These are phyloP conservation scores for Meandrina meandrites DNA, from an alignment of 92 coral and sea anemone species.

Conservation along the genomic window DNA sequence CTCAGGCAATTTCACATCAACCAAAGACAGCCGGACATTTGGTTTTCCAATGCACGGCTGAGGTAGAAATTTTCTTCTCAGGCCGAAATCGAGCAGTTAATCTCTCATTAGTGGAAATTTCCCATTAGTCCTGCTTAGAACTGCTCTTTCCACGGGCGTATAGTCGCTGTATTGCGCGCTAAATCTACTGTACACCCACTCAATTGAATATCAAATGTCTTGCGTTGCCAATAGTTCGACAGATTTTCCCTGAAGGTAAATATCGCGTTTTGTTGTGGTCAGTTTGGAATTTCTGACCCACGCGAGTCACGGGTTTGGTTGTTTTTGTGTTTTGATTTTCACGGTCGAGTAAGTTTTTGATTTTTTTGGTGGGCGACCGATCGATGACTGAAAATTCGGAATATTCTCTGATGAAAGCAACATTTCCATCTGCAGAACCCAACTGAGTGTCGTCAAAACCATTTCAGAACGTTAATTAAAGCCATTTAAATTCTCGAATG, in stretches of 20 bases:
- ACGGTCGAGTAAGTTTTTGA: slow-evolving; percentile 40
- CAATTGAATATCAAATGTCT: slow-evolving; percentile 9
- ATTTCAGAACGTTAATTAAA: neutral
- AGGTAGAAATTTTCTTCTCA: neutral
- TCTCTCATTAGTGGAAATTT: neutral
- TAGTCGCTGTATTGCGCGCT: neutral
- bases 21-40: neutral
- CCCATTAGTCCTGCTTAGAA: neutral
- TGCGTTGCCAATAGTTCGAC: neutral
- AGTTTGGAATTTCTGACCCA: slow-evolving; percentile 21
- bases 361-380: neutral
- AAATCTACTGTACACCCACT: slow-evolving; percentile 18
- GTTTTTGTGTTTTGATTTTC: slow-evolving; percentile 40
- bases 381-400: slow-evolving; percentile 22
- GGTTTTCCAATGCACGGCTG: neutral
- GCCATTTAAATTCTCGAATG: neutral
- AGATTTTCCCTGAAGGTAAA: slow-evolving; percentile 22
- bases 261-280: slow-evolving; percentile 31
- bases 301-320: slow-evolving; percentile 33
- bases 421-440: neutral
- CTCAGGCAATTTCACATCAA: neutral
- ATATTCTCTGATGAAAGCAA: neutral
- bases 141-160: slow-evolving; percentile 18
- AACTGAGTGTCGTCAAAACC: neutral
- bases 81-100: neutral